These are phyloP conservation scores for Rhipidura dahli DNA, from an alignment of 2,113 vertebrate genomes.

Conservation along the genomic window DNA sequence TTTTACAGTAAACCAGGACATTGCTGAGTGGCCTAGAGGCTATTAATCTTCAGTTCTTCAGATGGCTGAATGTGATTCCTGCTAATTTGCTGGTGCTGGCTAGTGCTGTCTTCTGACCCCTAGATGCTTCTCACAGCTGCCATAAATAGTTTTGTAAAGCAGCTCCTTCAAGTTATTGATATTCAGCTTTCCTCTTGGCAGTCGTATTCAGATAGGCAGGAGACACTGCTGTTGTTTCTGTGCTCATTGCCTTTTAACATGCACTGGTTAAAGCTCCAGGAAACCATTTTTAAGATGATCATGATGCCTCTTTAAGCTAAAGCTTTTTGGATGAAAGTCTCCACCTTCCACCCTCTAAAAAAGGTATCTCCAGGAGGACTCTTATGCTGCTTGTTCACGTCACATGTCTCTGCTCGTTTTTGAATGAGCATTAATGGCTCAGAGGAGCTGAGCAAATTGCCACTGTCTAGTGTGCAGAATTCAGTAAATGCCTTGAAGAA, in stretches of 20 bases:
- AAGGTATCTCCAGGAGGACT: background rate
- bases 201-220: background rate
- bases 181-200: background rate
- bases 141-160: background rate
- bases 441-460: background rate
- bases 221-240: background rate
- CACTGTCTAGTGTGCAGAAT: background rate
- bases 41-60: background rate
- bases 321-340: background rate
- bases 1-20: background rate
- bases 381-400: background rate
- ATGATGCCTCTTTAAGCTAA: background rate
- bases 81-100: background rate
- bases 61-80: background rate
- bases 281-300: background rate
- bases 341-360: background rate
- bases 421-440: background rate
- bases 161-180: background rate
- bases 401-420: background rate
- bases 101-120: background rate
- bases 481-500: background rate
- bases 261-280: background rate
- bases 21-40: background rate
- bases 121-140: background rate
- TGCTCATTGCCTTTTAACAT: background rate